These are phyloP conservation scores for Beris chalybata DNA, from an alignment of 2,888 invertebrate species.

Conservation along the genomic window DNA sequence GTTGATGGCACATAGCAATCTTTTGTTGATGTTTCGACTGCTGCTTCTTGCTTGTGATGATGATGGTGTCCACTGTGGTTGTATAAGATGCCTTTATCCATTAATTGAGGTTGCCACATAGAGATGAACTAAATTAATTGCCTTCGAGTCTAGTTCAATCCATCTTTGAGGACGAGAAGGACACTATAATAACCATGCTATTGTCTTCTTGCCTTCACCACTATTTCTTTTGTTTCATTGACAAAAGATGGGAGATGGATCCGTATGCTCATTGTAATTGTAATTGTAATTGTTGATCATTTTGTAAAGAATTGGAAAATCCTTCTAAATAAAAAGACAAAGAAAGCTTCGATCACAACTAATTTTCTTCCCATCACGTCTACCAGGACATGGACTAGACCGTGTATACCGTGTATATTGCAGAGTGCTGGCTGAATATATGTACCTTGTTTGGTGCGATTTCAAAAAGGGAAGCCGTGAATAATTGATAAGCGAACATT, in stretches of 20 bases:
- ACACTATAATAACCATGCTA: too few species aligned
- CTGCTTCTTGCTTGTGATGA: background rate
- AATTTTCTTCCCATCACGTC: too few species aligned
- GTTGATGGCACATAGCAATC: slow-evolving; percentile 14
- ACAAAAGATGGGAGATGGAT: too few species aligned
- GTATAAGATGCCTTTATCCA: slow-evolving; percentile 11
- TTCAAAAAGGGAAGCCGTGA: background rate
- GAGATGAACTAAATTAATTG: slow-evolving; percentile 28
- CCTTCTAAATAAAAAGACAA: too few species aligned
- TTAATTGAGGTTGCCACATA: slow-evolving; percentile 25
- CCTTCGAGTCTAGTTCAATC: slow-evolving; percentile 27
- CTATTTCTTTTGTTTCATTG: too few species aligned
- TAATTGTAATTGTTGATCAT: too few species aligned
- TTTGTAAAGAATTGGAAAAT: too few species aligned
- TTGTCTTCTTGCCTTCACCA: too few species aligned
- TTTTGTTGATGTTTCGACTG: slow-evolving; percentile 21
- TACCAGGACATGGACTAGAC: too few species aligned
- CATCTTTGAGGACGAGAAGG: background rate
- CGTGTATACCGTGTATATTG: too few species aligned
- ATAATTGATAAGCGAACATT: slow-evolving; percentile 26
- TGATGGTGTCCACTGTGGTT: background rate
- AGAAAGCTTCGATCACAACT: too few species aligned
- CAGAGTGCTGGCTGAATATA: background rate
- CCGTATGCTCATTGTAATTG: too few species aligned
- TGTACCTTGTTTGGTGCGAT: background rate